Evolutionary conservation across 92 coral and sea anemone species (phyloP).

Genomic region (Epizoanthus ramosus): DNA sequence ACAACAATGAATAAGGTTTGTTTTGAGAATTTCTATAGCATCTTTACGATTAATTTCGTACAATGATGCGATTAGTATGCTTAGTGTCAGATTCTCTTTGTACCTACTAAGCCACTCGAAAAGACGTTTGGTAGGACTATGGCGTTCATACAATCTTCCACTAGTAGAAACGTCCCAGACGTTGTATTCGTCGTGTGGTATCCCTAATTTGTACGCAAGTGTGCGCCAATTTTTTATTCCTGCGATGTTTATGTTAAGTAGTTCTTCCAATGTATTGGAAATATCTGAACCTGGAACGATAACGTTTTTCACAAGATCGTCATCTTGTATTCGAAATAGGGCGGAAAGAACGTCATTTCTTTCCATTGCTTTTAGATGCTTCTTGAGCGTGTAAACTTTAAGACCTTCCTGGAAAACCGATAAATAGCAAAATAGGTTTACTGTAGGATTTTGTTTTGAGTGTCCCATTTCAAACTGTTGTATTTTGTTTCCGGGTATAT

Average conservation of each 20-base stretch:
- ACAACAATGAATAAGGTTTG: no score
- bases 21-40: not conserved
- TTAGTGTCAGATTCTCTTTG: not conserved
- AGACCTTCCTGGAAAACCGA: no score
- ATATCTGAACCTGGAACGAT: not conserved
- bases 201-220: not conserved
- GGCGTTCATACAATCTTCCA: not conserved
- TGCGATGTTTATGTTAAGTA: not conserved
- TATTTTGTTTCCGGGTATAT: no score
- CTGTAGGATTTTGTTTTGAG: no score
- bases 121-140: slow-evolving; percentile 9
- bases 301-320: not conserved
- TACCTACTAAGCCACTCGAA: slow-evolving; percentile 2
- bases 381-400: no score
- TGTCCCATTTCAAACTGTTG: no score
- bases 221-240: not conserved
- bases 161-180: not conserved
- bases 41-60: not conserved
- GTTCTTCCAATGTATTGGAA: not conserved
- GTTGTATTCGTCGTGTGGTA: not conserved
- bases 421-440: no score
- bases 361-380: no score
- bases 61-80: not conserved
- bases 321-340: not conserved
- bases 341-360: no score